Conservation (phyloP, 2,113 vertebrate genomes). For the Eptesicus fuscus region DNA sequence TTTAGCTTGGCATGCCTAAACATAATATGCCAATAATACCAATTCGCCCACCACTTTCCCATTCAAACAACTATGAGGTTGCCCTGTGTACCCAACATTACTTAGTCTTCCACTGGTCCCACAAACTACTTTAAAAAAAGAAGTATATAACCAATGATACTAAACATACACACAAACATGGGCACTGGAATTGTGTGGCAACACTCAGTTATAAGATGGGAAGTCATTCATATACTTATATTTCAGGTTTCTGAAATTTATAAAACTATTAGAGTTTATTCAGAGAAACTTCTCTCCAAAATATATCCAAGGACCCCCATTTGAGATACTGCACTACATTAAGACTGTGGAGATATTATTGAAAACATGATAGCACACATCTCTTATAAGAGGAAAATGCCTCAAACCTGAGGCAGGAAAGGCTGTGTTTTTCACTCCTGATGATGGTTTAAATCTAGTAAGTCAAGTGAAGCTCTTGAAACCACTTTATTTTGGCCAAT, state of each 20-base stretch:
- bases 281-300: constrained; percentile 28
- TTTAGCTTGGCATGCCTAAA: neutral
- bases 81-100: neutral
- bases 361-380: neutral
- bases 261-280: neutral
- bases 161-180: neutral
- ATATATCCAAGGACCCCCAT: neutral
- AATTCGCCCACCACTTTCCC: neutral
- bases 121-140: neutral
- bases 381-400: neutral
- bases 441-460: neutral
- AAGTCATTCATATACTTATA: neutral
- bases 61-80: neutral
- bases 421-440: neutral
- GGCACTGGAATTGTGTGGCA: neutral
- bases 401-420: neutral
- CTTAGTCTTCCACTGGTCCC: neutral
- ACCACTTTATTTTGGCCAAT: neutral
- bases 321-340: neutral
- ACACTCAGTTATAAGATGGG: neutral
- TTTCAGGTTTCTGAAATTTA: neutral
- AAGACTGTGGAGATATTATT: neutral
- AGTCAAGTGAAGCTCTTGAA: neutral
- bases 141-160: neutral
- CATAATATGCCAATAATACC: neutral